Base-by-base conservation (phyloP, 1,140 invertebrate genomes). In the Calosoma granatense region DNA sequence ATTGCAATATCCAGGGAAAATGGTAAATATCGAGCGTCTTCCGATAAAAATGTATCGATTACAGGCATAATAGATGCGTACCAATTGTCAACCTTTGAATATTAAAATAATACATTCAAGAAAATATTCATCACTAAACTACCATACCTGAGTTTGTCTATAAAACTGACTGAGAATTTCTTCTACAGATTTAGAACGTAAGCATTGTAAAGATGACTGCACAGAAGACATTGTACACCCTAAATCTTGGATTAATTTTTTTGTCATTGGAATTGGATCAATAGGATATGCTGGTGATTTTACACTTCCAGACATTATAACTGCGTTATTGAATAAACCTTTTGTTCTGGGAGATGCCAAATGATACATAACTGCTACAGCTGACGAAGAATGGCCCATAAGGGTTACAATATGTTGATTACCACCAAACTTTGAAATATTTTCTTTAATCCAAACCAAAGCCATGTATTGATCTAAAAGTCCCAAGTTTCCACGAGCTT, bases 241-340 rank as follows among this genome's bases (percentile, higher is more conserved):
- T 6, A 82, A 59, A 56, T 78, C 76, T 52, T 69, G 60, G 1
- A 78, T 67, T 15, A 89, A 71, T 60, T 78, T 70, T 19, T 74
- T 70, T 0, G 86, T 83, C 51, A 84, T 78, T 11, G 72, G 68
- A 11, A 74, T 67, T 1, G 80, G 75, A 55, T 80, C 74, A 53
- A 63, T 67, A 22, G 66, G 56, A 0, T 79, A 78, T 84, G 79
- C 87, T 12, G 77, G 76, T 56, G 79, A 75, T 1, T 85, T 64
- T 0, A 83, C 78, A 19, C 85, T 84, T 0, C 86, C 85, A 22
- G 84, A 86, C 76, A 88, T 85, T 6, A 90, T 67, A 30, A 91
- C 80, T 0, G 79, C 79, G 60, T 81, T 75, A 36, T 84, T 76
- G 66, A 89, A 87, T 47, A 87, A 68, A 54, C 76, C 81, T 61